phyloP scores from a whole-genome alignment of 1,140 invertebrate genomes.

The Dreissena rostriformis region DNA sequence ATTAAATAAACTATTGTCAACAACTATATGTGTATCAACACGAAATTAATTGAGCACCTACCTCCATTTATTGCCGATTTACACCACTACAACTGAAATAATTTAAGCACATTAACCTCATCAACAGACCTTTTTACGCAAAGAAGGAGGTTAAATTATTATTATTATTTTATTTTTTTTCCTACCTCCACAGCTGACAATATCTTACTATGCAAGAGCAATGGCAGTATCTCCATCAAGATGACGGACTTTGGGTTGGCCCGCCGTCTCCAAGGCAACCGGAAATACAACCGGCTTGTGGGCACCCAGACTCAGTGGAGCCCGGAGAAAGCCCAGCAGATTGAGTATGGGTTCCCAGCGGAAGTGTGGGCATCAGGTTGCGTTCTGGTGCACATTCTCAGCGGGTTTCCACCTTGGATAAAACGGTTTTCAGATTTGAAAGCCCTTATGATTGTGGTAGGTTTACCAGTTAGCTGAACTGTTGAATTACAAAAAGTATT shows the following conservation, averaged over 20 bases:
- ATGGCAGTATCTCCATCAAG: slow-evolving; percentile 55
- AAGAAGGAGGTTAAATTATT: too few species aligned
- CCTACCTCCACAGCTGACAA: slow-evolving; percentile 74
- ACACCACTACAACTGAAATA: too few species aligned
- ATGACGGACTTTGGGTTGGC: slow-evolving; percentile 76
- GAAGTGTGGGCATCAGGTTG: slow-evolving; percentile 77
- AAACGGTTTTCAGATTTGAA: slow-evolving; percentile 58
- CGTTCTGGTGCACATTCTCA: slow-evolving; percentile 74
- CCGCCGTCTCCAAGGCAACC: slow-evolving; percentile 41
- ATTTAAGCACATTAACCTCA: neutral
- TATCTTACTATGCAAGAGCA: slow-evolving; percentile 66
- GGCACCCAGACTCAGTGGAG: slow-evolving; percentile 75
- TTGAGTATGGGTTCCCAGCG: slow-evolving; percentile 73
- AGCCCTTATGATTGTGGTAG: slow-evolving; percentile 71
- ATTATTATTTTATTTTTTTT: too few species aligned
- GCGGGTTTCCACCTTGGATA: slow-evolving; percentile 74
- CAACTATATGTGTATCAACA: too few species aligned
- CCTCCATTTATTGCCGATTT: too few species aligned
- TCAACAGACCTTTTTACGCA: neutral
- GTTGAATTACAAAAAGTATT: neutral
- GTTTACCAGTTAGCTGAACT: too few species aligned
- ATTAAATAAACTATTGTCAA: too few species aligned
- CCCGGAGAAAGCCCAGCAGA: slow-evolving; percentile 73
- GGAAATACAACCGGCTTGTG: slow-evolving; percentile 57
- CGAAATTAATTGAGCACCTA: too few species aligned